Evolutionary conservation across 2,888 invertebrate genomes (phyloP).

Genomic region (Keiferia lycopersicella): DNA sequence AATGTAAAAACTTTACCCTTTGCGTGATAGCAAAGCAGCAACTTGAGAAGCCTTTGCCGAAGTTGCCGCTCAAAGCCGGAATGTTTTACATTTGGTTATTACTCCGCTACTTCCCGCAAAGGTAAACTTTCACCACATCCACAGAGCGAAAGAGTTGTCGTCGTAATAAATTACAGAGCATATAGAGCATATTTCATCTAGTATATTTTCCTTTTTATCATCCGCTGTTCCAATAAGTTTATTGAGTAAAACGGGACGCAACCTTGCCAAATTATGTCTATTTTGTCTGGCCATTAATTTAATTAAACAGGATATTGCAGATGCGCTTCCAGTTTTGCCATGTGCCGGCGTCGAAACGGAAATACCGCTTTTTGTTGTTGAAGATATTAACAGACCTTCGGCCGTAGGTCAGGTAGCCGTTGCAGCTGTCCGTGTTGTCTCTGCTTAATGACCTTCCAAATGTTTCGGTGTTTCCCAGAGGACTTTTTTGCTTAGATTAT

Average conservation of each 20-base stretch:
- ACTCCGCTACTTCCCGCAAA: slow-evolving; percentile 50
- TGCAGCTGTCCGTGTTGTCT: slow-evolving; percentile 54
- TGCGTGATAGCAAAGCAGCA: slow-evolving; percentile 62
- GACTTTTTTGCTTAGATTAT: slow-evolving; percentile 53
- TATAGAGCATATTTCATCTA: slow-evolving; percentile 20
- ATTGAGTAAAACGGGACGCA: slow-evolving; percentile 49
- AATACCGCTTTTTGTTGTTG: slow-evolving; percentile 62
- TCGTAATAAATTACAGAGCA: slow-evolving; percentile 16
- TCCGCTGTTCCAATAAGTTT: slow-evolving; percentile 38
- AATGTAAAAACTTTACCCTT: slow-evolving; percentile 77
- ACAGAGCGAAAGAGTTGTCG: slow-evolving; percentile 30
- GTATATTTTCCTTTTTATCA: slow-evolving; percentile 35
- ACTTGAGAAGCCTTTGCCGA: slow-evolving; percentile 72
- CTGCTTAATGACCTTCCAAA: slow-evolving; percentile 44
- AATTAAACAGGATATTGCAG: slow-evolving; percentile 63
- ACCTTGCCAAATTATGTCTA: slow-evolving; percentile 44
- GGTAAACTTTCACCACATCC: slow-evolving; percentile 49
- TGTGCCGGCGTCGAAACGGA: slow-evolving; percentile 60
- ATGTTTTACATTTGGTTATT: slow-evolving; percentile 74
- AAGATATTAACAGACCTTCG: slow-evolving; percentile 60
- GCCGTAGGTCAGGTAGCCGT: slow-evolving; percentile 67
- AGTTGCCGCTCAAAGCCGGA: slow-evolving; percentile 72
- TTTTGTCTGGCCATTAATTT: slow-evolving; percentile 52
- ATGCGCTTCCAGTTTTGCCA: slow-evolving; percentile 63
- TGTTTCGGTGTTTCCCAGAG: slow-evolving; percentile 55